Evolutionary conservation across 2,888 invertebrate species (phyloP).

Genomic region (Callyntrura guangdongensis): DNA sequence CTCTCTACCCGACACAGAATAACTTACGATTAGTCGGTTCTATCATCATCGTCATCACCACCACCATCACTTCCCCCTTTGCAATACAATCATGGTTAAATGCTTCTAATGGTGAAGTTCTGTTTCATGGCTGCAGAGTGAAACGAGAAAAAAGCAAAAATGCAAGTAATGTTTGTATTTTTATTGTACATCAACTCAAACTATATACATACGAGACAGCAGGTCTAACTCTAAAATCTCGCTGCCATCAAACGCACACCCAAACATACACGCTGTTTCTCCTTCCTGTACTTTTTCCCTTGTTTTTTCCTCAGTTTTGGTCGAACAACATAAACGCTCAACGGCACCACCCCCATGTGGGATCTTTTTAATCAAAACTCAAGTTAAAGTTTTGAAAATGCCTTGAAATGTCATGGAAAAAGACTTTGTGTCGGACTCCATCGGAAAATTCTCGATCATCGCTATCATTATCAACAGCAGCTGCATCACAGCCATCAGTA

Average conservation of each 20-base stretch:
- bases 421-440: not conserved
- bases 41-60: not conserved
- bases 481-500: not conserved
- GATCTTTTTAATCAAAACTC: constrained; percentile 6
- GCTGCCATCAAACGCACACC: constrained; percentile 25
- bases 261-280: not conserved
- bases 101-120: not conserved
- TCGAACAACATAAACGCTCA: not conserved
- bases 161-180: constrained; percentile 21
- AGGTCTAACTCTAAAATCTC: not conserved
- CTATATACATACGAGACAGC: not conserved
- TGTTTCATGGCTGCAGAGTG: not conserved
- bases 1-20: not conserved
- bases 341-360: not conserved
- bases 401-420: not conserved
- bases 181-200: not conserved
- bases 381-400: constrained; percentile 6
- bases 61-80: not conserved
- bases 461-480: not conserved
- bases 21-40: not conserved
- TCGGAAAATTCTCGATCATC: constrained; percentile 24
- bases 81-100: constrained; percentile 13
- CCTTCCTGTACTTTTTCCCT: not conserved
- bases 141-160: not conserved
- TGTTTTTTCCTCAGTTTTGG: not conserved